A percentile compares a stretch with the other conserved stretches of the same genome.
phyloP scores from a whole-genome alignment of 2,888 invertebrate species.

The Lepetodrilus schrolli region DNA sequence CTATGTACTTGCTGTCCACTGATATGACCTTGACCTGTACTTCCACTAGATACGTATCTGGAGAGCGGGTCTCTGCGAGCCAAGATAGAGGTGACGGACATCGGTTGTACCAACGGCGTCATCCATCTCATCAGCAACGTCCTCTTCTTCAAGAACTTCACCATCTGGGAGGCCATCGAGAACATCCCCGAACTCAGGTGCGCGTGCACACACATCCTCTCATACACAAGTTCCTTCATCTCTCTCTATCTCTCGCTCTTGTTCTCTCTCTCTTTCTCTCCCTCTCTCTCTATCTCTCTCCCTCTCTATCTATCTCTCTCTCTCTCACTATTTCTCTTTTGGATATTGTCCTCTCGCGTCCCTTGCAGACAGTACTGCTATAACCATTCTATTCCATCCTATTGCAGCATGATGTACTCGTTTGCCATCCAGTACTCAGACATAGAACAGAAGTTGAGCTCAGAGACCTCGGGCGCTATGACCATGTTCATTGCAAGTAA shows the following conservation, averaged over 20 bases:
- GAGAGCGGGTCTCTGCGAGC: conserved; percentile 54
- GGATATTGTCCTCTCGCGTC: not conserved
- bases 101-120: conserved; percentile 66
- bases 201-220: too few relatives aligned
- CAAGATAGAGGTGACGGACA: conserved; percentile 50
- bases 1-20: too few relatives aligned
- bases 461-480: conserved; percentile 40
- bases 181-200: conserved; percentile 58
- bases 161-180: conserved; percentile 61
- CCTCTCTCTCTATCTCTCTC: too few relatives aligned
- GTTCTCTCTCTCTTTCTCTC: too few relatives aligned
- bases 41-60: conserved; percentile 58
- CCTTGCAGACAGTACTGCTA: too few relatives aligned
- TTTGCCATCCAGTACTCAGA: conserved; percentile 28
- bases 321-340: too few relatives aligned
- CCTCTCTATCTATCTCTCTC: too few relatives aligned
- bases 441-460: conserved; percentile 28
- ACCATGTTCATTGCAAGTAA: conserved; percentile 54
- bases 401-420: conserved; percentile 39
- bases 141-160: conserved; percentile 55
- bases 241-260: too few relatives aligned
- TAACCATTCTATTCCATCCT: too few relatives aligned
- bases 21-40: too few relatives aligned
- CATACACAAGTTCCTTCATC: too few relatives aligned
- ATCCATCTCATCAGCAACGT: conserved; percentile 63